Base-by-base conservation (phyloP, 1,140 invertebrate species). In the Bombus superbus region DNA sequence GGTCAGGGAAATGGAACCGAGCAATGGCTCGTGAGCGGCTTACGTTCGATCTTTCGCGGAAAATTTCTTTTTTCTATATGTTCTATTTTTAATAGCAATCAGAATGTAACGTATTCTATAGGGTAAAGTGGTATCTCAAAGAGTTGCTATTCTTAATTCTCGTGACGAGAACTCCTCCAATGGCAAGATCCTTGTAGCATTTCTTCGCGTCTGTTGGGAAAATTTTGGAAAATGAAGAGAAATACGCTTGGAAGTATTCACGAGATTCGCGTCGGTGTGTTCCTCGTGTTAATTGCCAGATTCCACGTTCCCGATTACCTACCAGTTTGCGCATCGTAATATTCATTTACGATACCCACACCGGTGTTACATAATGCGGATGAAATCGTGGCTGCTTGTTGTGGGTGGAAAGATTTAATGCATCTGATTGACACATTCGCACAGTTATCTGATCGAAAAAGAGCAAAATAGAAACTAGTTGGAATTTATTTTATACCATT, bases 221-320 rank as follows among this genome's bases (percentile, higher is more conserved):
- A 53, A 22, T 8, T 53, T 53, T 53, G 18, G 5, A 53, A 15
- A 28, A n/a, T 44, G 15, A 38, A 40, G 10, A 81, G 15, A 18
- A 9, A 9, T 53, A 25, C 8, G 6, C 5, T 13, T 5, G 53
- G 38, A 69, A 28, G 44, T 71, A 38, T 35, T 3, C 22, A 15
- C 11, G 59, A 42, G 15, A 22, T 22, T 9, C 47, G 35, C 38
- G n/a, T 44, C 6, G 76, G 6, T 18, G 74, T 38, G n/a, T 79
- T 66, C 42, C 62, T 32, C 62, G 62, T 5, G 32, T 64, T 79
- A 79, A 79, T 68, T 79, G 62, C 77, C n/a, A 79, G 64, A 79
- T 79, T 68, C 42, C 77, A 47, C 62, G 62, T 40, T 15, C 62
- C 4, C 4, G 76, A 79, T 79, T 79, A 35, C n/a, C 59, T 79